Evolutionary conservation across 2,113 vertebrate species (phyloP).

Genomic region (Coptodon bakossiorum): DNA sequence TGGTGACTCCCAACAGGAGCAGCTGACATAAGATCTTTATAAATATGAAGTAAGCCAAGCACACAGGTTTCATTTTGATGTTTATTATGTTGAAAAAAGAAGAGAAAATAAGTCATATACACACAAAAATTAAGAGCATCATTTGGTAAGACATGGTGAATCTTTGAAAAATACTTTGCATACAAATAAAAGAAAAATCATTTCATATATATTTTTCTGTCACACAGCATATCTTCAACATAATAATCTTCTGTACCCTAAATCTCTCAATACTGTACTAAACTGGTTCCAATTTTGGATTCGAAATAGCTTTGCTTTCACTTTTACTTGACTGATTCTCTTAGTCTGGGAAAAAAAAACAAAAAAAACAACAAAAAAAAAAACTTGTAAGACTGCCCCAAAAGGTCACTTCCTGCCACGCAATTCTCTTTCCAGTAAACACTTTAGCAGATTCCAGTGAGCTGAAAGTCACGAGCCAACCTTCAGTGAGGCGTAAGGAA

Average conservation of each 20-base stretch:
- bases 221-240: slow-evolving; percentile 50
- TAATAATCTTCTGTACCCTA: slow-evolving; percentile 64
- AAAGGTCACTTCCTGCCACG: background rate
- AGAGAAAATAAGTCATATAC: slow-evolving; percentile 51
- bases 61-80: slow-evolving; percentile 33
- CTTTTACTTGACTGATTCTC: background rate
- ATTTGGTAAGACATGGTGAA: slow-evolving; percentile 48
- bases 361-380: too few species aligned
- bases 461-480: slow-evolving; percentile 65
- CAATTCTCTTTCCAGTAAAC: slow-evolving; percentile 27
- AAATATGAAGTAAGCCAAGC: background rate
- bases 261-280: slow-evolving; percentile 76
- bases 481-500: slow-evolving; percentile 75
- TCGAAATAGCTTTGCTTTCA: background rate
- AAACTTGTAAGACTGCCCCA: background rate
- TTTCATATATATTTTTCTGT: slow-evolving; percentile 37
- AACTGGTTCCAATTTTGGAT: slow-evolving; percentile 46
- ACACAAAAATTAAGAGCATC: slow-evolving; percentile 56
- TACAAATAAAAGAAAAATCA: slow-evolving; percentile 57
- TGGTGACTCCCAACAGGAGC: background rate
- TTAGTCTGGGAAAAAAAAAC: background rate
- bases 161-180: slow-evolving; percentile 64
- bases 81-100: slow-evolving; percentile 74
- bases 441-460: slow-evolving; percentile 21
- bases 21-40: background rate